These are phyloP conservation scores for Carabus problematicus DNA, from an alignment of 2,888 invertebrate species.

Conservation along the genomic window DNA sequence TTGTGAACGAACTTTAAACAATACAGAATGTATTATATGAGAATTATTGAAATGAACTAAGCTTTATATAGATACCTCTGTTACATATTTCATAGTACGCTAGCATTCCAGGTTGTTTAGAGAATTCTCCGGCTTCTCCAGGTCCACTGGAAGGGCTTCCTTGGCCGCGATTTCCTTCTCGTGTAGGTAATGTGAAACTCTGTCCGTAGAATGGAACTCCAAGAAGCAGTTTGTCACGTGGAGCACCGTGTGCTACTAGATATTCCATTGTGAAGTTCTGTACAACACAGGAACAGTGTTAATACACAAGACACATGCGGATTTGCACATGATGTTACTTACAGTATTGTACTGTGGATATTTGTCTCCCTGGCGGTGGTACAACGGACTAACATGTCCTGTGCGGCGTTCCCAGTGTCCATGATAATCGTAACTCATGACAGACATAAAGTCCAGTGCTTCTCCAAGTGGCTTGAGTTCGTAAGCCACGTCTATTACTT, in stretches of 20 bases:
- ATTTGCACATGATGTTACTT: constrained; percentile 54
- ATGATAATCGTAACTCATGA: constrained; percentile 90
- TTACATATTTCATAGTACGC: constrained; percentile 87
- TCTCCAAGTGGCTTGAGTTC: constrained; percentile 75
- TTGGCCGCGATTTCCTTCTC: constrained; percentile 58
- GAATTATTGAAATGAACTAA: neutral
- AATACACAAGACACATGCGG: neutral
- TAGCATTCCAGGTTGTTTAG: constrained; percentile 86
- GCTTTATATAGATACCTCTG: constrained; percentile 56
- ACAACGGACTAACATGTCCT: constrained; percentile 82
- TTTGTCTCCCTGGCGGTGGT: constrained; percentile 69
- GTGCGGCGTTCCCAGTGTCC: constrained; percentile 86
- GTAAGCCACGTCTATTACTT: constrained; percentile 87
- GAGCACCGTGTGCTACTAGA: constrained; percentile 75
- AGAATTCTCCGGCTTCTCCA: constrained; percentile 81
- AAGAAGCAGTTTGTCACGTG: constrained; percentile 77
- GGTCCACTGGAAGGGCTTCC: constrained; percentile 75
- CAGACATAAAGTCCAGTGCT: constrained; percentile 79
- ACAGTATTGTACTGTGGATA: constrained; percentile 81
- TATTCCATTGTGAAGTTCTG: constrained; percentile 84
- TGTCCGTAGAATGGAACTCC: constrained; percentile 90
- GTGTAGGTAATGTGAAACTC: constrained; percentile 72
- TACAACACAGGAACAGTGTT: constrained; percentile 43
- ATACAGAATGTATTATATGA: constrained; percentile 66
- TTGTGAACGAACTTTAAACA: constrained; percentile 65